Evolutionary conservation across 2,113 vertebrate genomes (phyloP).

Genomic region (Penelope pileata): DNA sequence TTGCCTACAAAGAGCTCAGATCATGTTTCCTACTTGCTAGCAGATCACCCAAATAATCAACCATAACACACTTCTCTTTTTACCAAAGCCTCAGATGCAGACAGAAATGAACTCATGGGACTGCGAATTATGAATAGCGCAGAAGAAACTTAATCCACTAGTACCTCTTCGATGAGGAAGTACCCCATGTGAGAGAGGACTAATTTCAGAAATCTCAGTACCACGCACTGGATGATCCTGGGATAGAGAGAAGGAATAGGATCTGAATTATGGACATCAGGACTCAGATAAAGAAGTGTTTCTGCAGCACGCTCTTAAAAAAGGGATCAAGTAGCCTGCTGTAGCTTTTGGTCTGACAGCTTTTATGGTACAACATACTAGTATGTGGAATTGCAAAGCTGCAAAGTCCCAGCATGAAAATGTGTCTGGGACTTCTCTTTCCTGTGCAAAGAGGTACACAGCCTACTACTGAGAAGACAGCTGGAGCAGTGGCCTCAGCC

Average conservation of each 20-base stretch:
- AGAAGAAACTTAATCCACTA: neutral
- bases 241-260: neutral
- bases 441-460: neutral
- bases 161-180: neutral
- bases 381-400: neutral
- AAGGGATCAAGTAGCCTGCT: neutral
- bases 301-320: fast-evolving
- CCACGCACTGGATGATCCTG: neutral
- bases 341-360: neutral
- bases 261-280: neutral
- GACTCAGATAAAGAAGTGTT: neutral
- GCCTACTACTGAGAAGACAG: fast-evolving
- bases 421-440: neutral
- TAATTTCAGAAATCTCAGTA: neutral
- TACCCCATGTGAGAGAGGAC: neutral
- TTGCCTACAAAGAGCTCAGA: neutral
- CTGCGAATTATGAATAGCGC: neutral
- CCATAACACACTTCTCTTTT: neutral
- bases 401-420: neutral
- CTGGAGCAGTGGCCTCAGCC: neutral
- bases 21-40: neutral
- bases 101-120: neutral
- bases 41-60: neutral
- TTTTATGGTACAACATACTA: neutral
- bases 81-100: neutral